A percentile compares a stretch with the other conserved stretches of the same genome.
These are phyloP conservation scores for Polydrusus cervinus DNA, from an alignment of 2,888 invertebrate genomes.

Conservation along the genomic window DNA sequence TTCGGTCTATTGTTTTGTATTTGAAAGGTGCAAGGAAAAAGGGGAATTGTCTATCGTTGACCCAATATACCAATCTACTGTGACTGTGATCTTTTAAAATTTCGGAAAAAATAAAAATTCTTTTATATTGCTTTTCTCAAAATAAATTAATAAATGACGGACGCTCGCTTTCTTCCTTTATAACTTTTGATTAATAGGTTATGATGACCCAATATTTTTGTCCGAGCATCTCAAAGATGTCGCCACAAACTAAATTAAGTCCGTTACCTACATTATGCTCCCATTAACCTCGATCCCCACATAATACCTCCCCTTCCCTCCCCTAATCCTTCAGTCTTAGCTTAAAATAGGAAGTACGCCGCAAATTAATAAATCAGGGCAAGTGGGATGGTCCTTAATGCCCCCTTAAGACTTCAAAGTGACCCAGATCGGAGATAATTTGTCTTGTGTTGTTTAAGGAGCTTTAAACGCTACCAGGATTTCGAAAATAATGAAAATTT, in stretches of 20 bases:
- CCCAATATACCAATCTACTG: no score
- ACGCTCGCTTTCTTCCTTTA: no score
- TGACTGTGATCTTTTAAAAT: no score
- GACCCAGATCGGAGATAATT: slow-evolving; percentile 10
- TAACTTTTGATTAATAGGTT: no score
- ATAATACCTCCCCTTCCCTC: neutral
- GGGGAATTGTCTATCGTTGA: no score
- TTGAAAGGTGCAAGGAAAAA: neutral
- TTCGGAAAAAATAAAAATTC: no score
- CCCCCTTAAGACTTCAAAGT: slow-evolving; percentile 11
- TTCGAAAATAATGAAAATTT: neutral
- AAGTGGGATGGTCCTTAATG: neutral
- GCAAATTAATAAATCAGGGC: slow-evolving; percentile 23
- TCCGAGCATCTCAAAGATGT: neutral
- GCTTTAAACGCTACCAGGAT: neutral
- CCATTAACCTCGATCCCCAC: neutral
- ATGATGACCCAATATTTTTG: neutral
- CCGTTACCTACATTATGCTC: neutral
- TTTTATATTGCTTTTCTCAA: no score
- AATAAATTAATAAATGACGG: no score
- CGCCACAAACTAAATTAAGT: neutral
- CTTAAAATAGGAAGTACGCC: slow-evolving; percentile 2
- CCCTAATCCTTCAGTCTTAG: neutral
- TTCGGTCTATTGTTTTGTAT: slow-evolving; percentile 4
- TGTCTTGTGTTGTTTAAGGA: neutral